Conservation (phyloP, 2,888 invertebrate species). For the Clivina fossor region DNA sequence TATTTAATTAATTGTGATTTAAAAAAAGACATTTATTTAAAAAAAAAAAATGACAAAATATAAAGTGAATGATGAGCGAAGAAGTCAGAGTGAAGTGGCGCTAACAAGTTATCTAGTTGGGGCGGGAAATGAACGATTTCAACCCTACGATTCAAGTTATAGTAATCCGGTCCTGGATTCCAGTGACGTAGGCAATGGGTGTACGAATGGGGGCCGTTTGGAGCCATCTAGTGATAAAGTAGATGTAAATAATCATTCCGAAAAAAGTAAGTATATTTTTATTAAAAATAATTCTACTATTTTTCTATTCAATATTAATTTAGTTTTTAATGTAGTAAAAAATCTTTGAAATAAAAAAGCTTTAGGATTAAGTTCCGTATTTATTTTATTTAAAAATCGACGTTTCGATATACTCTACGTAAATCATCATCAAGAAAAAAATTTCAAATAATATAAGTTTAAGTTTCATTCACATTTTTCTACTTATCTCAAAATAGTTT, state of each 20-base stretch:
- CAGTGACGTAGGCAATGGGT: conserved; percentile 12
- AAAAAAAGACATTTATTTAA: background rate
- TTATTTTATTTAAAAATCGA: too few relatives aligned
- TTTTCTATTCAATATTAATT: too few relatives aligned
- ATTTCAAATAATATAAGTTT: too few relatives aligned
- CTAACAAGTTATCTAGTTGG: conserved; percentile 46
- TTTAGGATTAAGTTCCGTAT: too few relatives aligned
- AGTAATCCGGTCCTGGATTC: conserved; percentile 23
- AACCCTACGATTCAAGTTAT: conserved; percentile 13
- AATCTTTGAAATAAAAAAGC: too few relatives aligned
- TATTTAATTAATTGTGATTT: background rate
- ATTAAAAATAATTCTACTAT: too few relatives aligned
- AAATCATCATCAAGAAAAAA: too few relatives aligned
- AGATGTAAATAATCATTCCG: conserved; percentile 32
- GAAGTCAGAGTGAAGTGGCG: conserved; percentile 45
- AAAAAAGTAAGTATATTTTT: conserved; percentile 35
- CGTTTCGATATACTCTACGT: too few relatives aligned
- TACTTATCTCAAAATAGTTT: too few relatives aligned
- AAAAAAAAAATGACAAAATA: conserved; percentile 58
- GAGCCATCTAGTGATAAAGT: conserved; percentile 20
- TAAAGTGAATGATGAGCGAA: conserved; percentile 52
- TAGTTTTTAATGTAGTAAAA: too few relatives aligned
- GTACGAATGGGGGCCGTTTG: background rate
- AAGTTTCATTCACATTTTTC: too few relatives aligned
- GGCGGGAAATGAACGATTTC: conserved; percentile 31